Conservation (phyloP, 2,113 vertebrate genomes). For the Oryzias curvinotus region DNA sequence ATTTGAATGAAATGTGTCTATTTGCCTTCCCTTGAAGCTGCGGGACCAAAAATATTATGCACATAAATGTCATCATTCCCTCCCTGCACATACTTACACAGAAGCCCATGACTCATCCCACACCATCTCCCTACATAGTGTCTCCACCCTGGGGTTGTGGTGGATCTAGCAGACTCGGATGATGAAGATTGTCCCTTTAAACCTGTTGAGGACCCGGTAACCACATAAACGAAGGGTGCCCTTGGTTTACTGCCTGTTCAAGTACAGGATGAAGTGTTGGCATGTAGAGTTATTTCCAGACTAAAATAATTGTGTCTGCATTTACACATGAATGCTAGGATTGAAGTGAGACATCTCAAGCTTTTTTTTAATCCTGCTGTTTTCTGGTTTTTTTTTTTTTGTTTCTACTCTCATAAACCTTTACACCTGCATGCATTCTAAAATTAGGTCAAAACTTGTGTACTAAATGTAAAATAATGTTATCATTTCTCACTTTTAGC, state of each 20-base stretch:
- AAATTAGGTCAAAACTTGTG: too few species aligned
- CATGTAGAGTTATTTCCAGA: constrained; percentile 35
- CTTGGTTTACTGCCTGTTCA: constrained; percentile 64
- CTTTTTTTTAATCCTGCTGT: background rate
- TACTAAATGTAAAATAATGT: too few species aligned
- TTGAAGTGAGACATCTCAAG: constrained; percentile 28
- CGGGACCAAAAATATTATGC: constrained; percentile 1
- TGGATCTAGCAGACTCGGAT: constrained; percentile 80
- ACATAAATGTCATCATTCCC: constrained; percentile 7
- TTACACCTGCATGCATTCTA: too few species aligned
- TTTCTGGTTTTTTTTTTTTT: too few species aligned
- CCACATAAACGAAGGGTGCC: constrained; percentile 50
- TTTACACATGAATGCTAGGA: constrained; percentile 13
- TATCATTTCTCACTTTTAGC: too few species aligned
- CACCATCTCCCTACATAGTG: constrained; percentile 69
- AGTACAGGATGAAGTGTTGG: constrained; percentile 55
- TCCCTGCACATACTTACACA: constrained; percentile 20
- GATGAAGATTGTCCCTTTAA: constrained; percentile 82
- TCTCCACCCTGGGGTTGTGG: constrained; percentile 79
- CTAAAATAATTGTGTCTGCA: constrained; percentile 8
- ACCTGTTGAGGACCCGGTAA: constrained; percentile 77
- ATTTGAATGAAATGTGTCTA: background rate
- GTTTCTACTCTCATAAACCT: too few species aligned
- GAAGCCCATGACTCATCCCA: constrained; percentile 36
- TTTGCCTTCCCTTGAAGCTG: background rate